A percentile compares a stretch with the other conserved stretches of the same genome.
Conservation (phyloP, 2,888 invertebrate species). For the Sarcophaga rosellei region DNA sequence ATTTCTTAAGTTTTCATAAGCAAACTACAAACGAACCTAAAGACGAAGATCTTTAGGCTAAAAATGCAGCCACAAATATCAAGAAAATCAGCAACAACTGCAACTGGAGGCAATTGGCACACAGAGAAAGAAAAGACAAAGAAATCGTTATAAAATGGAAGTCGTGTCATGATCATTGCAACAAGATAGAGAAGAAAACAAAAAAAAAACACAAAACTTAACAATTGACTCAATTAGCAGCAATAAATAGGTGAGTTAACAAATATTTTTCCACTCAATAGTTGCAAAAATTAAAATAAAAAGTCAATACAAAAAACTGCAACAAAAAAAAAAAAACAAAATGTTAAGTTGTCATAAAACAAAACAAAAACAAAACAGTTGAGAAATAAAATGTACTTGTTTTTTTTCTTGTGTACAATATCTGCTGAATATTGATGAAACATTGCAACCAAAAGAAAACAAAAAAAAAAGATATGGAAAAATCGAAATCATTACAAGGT, state of each 20-base stretch:
- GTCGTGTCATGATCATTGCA: conserved; percentile 67
- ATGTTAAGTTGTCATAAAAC: conserved; percentile 47
- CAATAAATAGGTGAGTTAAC: conserved; percentile 68
- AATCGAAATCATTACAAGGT: conserved; percentile 33
- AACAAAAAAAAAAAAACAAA: not conserved
- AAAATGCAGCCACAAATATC: conserved; percentile 9
- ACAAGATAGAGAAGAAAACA: conserved; percentile 18
- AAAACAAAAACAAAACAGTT: not conserved
- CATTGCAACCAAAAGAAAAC: conserved; percentile 9
- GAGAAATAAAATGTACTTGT: conserved; percentile 12
- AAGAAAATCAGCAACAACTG: not conserved
- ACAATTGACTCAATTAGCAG: conserved; percentile 68
- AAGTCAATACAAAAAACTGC: conserved; percentile 5
- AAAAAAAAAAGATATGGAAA: not conserved
- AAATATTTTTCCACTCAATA: conserved; percentile 66
- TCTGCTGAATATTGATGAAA: conserved; percentile 31
- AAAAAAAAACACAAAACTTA: conserved; percentile 32
- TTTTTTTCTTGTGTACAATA: conserved; percentile 14
- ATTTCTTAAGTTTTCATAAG: conserved; percentile 40
- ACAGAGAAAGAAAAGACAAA: not conserved
- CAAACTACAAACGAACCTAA: conserved; percentile 31
- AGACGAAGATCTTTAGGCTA: conserved; percentile 62
- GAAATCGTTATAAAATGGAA: conserved; percentile 41
- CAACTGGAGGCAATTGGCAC: not conserved
- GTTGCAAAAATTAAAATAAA: conserved; percentile 41